Base-by-base conservation (phyloP, 37 sponge, comb jelly and placozoan species). In the Lycopodina hypogea region DNA sequence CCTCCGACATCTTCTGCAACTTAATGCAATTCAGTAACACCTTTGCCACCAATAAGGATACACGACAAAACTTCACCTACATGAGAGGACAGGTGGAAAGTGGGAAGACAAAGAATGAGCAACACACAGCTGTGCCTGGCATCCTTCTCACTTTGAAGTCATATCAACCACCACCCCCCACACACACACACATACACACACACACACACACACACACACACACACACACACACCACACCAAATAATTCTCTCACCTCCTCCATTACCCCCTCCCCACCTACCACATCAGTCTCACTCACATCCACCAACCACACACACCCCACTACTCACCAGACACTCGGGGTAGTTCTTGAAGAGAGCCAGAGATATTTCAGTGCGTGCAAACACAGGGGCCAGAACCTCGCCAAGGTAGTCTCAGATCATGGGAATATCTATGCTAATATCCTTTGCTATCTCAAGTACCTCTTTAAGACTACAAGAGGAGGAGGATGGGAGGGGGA, bases 391-490 rank as follows among this genome's bases (percentile, higher is more conserved):
- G 6, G 78, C 32, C 40, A 85, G 60, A 19, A 80, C 40, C 66
- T 77, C 78, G 0, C 76, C 84, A 26, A 90, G 38, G 74, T 89
- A 91, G 67, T 81, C 69, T 88, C 88, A 93, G 42, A 93, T 41
- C 66, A 68, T 68, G 33, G 94, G 94, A 22, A 93, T 55, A 34
- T 93, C 92, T 38, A 82, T 76, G 55, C 66, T 81, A 7, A 87
- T 66, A 67, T 93, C 92, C 12, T 90, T 88, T 63, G 88, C 78
- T 75, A 38, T 48, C 61, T 93, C 92, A 50, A 93, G 65, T 29
- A 89, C 56, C 24, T 86, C 68, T 6, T 79, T 56, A 45, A 78
- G 35, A 22, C 52, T 64, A 66, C 11, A 74, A 58, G 75, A 34
- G 37, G 75, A 36, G 37, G 75, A 56, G 57, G 48, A 42, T 24